These are phyloP conservation scores for Listronotus oregonensis DNA, from an alignment of 1,140 invertebrate species.

Conservation along the genomic window DNA sequence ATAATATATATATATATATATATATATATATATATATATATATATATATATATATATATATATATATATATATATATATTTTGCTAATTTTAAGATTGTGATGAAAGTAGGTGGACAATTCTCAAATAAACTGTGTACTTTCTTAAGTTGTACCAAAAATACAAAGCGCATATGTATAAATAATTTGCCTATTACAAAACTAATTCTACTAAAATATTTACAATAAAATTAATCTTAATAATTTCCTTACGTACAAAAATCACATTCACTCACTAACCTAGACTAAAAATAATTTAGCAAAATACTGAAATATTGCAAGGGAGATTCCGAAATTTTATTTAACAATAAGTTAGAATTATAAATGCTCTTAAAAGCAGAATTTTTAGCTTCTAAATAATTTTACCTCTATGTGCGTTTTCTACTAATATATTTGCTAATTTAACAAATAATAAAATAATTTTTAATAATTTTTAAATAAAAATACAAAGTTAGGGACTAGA, in stretches of 20 bases:
- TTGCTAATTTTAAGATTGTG: conserved; percentile 18
- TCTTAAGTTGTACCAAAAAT: conserved; percentile 29
- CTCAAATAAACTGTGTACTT: conserved; percentile 13
- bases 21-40: no score
- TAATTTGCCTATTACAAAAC: conserved; percentile 18
- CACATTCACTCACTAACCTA: conserved; percentile 45
- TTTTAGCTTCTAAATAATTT: conserved; percentile 17
- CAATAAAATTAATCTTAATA: conserved; percentile 29
- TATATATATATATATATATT: no score
- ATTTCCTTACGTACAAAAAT: conserved; percentile 34
- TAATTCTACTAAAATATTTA: conserved; percentile 20
- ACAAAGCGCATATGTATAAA: conserved; percentile 41
- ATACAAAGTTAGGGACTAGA: conserved; percentile 27
- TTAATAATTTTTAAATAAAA: conserved; percentile 1
- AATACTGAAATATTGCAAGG: conserved; percentile 52
- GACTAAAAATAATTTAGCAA: conserved; percentile 47
- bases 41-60: no score
- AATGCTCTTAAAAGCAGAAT: conserved; percentile 34
- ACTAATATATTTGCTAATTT: conserved; percentile 4
- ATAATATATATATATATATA: no score
- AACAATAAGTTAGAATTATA: conserved; percentile 22
- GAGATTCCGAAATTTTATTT: conserved; percentile 44
- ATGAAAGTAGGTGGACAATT: conserved; percentile 22
- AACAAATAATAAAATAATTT: conserved; percentile 11
- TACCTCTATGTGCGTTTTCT: conserved; percentile 6